These are phyloP conservation scores for Pituophis catenifer DNA, from an alignment of 2,113 vertebrate genomes.

Conservation along the genomic window DNA sequence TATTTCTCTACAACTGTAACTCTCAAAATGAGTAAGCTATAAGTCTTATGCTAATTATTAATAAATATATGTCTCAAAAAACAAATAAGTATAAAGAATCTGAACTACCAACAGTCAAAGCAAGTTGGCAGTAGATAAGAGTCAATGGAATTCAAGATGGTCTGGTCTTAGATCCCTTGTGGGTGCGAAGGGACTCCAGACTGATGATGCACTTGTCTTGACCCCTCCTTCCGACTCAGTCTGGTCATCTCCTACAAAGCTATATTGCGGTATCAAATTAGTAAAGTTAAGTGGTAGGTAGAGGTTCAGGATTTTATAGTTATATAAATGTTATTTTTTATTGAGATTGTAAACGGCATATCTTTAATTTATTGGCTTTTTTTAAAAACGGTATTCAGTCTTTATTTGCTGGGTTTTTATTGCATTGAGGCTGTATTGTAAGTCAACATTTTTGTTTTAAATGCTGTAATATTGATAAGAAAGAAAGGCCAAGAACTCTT, in stretches of 20 bases:
- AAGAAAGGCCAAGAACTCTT: background rate
- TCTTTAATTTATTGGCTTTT: background rate
- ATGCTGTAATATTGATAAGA: background rate
- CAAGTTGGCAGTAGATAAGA: too few species aligned
- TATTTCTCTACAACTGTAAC: constrained; percentile 32
- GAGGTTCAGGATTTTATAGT: background rate
- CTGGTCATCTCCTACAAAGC: too few species aligned
- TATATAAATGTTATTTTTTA: background rate
- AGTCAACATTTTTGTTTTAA: background rate
- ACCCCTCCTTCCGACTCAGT: too few species aligned
- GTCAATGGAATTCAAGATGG: too few species aligned
- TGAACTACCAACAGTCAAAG: too few species aligned
- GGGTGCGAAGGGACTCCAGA: too few species aligned
- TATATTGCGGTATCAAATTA: background rate
- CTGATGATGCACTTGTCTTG: too few species aligned
- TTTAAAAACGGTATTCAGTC: background rate
- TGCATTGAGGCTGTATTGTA: background rate
- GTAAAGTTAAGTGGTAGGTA: background rate
- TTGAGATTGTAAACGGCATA: background rate
- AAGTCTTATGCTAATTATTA: constrained; percentile 50
- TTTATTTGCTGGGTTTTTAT: background rate
- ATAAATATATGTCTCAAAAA: constrained; percentile 52
- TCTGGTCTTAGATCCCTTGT: too few species aligned
- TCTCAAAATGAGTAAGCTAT: background rate
- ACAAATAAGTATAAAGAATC: too few species aligned